Evolutionary conservation across 1,140 invertebrate species (phyloP).

Genomic region (Drosophila lini): DNA sequence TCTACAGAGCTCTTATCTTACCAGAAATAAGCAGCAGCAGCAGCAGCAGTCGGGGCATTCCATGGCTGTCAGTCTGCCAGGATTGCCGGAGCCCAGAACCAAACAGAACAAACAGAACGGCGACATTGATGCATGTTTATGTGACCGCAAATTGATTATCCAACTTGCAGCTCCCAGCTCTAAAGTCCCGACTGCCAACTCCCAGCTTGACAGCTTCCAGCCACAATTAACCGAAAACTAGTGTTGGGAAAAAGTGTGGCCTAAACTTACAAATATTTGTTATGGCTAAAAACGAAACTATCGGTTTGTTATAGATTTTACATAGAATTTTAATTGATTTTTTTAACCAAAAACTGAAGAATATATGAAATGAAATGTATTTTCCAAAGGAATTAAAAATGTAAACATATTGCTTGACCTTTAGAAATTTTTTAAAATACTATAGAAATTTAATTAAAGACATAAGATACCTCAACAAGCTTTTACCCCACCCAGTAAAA

Average conservation of each 20-base stretch:
- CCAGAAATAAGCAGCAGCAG: constrained; percentile 70
- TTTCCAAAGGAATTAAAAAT: too few relatives aligned
- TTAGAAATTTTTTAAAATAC: not conserved
- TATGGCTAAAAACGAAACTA: not conserved
- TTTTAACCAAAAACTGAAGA: not conserved
- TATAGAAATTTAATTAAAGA: not conserved
- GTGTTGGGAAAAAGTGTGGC: constrained; percentile 5
- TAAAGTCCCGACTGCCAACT: constrained; percentile 17
- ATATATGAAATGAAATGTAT: not conserved
- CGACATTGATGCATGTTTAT: constrained; percentile 78
- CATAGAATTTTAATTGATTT: not conserved
- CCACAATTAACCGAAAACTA: constrained; percentile 47
- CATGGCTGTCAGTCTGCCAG: constrained; percentile 49
- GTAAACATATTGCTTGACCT: not conserved
- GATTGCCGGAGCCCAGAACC: constrained; percentile 17
- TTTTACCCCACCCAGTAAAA: not conserved
- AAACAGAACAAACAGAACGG: constrained; percentile 19
- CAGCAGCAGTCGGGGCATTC: constrained; percentile 67
- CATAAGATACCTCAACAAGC: not conserved
- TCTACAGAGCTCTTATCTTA: constrained; percentile 75
- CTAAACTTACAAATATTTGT: not conserved
- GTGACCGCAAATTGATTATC: constrained; percentile 78
- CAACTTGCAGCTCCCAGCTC: constrained; percentile 22
- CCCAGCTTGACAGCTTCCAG: constrained; percentile 37
- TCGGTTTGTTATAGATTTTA: rapidly evolving